A percentile compares a stretch with the other conserved stretches of the same genome.
These are phyloP conservation scores for Hyppa rectilinea DNA, from an alignment of 2,888 invertebrate species.

Conservation along the genomic window DNA sequence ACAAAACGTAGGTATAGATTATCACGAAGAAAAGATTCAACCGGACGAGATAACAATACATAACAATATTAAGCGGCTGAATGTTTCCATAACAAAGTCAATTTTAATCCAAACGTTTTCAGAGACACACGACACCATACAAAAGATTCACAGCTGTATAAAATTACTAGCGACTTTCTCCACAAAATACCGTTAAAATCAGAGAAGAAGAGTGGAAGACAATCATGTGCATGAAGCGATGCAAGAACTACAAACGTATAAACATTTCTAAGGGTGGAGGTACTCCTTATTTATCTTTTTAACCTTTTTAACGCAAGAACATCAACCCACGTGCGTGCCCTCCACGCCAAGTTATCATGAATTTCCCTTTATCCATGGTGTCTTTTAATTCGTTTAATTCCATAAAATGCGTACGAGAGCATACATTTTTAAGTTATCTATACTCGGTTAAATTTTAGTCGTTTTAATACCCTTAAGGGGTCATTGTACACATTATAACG, in stretches of 20 bases:
- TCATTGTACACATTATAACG: no score
- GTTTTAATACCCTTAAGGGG: no score
- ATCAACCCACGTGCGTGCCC: no score
- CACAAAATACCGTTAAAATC: background rate
- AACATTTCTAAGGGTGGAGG: no score
- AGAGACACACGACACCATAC: slow-evolving; percentile 26
- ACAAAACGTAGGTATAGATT: background rate
- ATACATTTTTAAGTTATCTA: no score
- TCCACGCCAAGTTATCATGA: no score
- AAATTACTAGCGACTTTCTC: slow-evolving; percentile 5
- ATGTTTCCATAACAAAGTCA: slow-evolving; percentile 50
- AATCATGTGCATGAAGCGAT: background rate
- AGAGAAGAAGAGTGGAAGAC: background rate
- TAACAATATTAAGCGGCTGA: slow-evolving; percentile 41
- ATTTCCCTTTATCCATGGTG: no score
- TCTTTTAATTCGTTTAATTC: no score
- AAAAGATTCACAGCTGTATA: slow-evolving; percentile 22
- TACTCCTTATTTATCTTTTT: no score
- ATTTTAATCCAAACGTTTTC: slow-evolving; percentile 30
- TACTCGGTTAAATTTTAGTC: no score
- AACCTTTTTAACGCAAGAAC: no score
- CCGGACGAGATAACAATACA: slow-evolving; percentile 32
- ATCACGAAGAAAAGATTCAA: slow-evolving; percentile 20
- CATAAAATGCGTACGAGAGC: no score
- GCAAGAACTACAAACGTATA: background rate